Evolutionary conservation across 1,140 invertebrate species (phyloP).

Genomic region (Chlorops oryzae): DNA sequence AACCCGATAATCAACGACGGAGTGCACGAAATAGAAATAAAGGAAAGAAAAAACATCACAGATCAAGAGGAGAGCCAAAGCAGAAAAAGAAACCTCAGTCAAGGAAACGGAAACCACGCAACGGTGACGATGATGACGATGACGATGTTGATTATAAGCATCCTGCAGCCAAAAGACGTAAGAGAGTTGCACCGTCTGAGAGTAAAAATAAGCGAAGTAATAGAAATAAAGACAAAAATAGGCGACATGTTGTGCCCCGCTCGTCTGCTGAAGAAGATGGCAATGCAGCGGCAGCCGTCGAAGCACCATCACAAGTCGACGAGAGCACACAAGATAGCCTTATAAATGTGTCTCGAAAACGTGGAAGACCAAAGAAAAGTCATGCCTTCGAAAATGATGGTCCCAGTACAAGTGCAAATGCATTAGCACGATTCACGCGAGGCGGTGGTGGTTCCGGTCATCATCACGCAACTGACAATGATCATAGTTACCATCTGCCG

Average conservation of each 20-base stretch:
- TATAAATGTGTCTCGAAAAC: constrained; percentile 25
- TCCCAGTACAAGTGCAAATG: constrained; percentile 27
- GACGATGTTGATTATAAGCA: constrained; percentile 11
- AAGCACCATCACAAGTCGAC: constrained; percentile 28
- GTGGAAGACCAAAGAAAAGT: constrained; percentile 20
- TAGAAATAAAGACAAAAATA: constrained; percentile 5
- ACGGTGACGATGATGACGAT: constrained; percentile 6
- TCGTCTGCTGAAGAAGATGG: not conserved
- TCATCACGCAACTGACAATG: constrained; percentile 32
- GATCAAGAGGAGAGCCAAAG: constrained; percentile 1
- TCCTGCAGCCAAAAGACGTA: not conserved
- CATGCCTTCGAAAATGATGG: constrained; percentile 19
- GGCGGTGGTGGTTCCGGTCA: constrained; percentile 3
- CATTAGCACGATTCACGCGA: constrained; percentile 9
- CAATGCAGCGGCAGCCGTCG: constrained; percentile 7
- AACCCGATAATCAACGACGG: constrained; percentile 27
- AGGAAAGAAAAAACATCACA: constrained; percentile 3
- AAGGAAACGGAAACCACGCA: not conserved
- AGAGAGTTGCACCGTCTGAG: not conserved
- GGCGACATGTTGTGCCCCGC: no score
- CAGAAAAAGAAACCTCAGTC: no score
- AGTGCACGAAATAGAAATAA: not conserved
- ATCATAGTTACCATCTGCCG: constrained; percentile 44
- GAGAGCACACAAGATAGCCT: constrained; percentile 42
- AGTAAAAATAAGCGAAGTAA: not conserved